A percentile compares a stretch with the other conserved stretches of the same genome.
These are phyloP conservation scores for Syrphus vitripennis DNA, from an alignment of 2,888 invertebrate species.

Conservation along the genomic window DNA sequence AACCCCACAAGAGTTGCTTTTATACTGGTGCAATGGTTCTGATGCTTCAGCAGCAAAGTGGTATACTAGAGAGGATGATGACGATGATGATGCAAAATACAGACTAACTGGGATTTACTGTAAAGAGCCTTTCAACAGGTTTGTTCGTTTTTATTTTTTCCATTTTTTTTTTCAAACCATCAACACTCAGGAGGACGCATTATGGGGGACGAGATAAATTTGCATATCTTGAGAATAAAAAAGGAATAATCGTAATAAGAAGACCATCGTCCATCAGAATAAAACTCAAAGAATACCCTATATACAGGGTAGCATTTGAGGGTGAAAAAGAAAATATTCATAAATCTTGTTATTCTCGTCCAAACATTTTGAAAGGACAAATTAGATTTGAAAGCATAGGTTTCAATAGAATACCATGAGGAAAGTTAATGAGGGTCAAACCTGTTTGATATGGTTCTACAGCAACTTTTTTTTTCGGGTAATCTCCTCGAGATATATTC, in stretches of 20 bases:
- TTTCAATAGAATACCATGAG: background rate
- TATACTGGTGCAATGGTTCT: background rate
- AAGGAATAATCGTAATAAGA: background rate
- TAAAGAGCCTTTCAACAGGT: slow-evolving; percentile 53
- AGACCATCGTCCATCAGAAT: background rate
- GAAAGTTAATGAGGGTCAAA: background rate
- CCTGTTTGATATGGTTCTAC: background rate
- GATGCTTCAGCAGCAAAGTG: slow-evolving; percentile 10
- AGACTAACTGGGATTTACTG: slow-evolving; percentile 42
- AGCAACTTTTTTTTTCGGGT: background rate
- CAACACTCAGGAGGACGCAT: background rate
- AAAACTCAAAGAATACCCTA: background rate
- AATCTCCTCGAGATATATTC: too few relatives aligned
- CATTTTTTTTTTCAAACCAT: background rate
- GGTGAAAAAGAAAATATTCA: background rate
- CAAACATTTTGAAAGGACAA: background rate
- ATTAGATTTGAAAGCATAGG: background rate
- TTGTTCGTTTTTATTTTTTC: background rate
- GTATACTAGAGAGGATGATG: background rate
- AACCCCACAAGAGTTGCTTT: slow-evolving; percentile 44
- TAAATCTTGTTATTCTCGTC: background rate
- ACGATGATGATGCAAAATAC: slow-evolving; percentile 38
- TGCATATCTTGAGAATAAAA: slow-evolving; percentile 19
- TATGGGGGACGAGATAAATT: background rate
- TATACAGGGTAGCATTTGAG: too few relatives aligned